phyloP scores from a whole-genome alignment of 2,113 vertebrate genomes.

The Trichomycterus rosablanca region DNA sequence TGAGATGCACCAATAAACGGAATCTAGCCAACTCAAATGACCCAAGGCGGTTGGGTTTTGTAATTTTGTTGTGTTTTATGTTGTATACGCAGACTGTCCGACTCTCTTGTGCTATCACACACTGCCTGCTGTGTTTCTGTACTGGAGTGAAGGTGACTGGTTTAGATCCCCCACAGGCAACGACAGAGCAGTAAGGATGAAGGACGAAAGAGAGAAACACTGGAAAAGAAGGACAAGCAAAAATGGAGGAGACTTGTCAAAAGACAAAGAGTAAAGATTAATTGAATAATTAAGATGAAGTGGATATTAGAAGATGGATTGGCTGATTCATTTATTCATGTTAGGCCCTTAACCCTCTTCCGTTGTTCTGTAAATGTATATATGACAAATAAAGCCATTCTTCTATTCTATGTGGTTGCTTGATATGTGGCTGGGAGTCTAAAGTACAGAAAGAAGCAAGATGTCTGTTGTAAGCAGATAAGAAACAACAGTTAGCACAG shows the following conservation, averaged over 20 bases:
- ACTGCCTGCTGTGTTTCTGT: constrained; percentile 1
- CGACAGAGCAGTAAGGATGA: neutral
- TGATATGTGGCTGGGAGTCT: no score
- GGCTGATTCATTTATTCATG: no score
- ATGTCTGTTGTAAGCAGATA: no score
- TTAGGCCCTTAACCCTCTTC: no score
- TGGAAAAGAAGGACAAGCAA: neutral
- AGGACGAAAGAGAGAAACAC: neutral
- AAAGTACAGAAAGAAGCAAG: no score
- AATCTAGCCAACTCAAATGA: neutral
- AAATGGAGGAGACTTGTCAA: neutral
- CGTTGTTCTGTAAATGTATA: no score
- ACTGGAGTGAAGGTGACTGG: constrained; percentile 19
- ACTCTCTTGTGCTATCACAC: neutral
- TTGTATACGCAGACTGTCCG: neutral
- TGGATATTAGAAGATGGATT: neutral
- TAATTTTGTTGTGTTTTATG: neutral
- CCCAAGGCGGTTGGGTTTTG: neutral
- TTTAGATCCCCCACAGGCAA: constrained; percentile 25
- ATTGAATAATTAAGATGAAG: neutral
- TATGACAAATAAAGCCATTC: no score
- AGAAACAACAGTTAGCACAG: no score
- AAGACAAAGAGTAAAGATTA: constrained; percentile 1
- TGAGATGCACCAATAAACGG: neutral
- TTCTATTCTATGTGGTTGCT: no score